Conservation (phyloP, 1,140 invertebrate species). For the Drosophila watanabei region DNA sequence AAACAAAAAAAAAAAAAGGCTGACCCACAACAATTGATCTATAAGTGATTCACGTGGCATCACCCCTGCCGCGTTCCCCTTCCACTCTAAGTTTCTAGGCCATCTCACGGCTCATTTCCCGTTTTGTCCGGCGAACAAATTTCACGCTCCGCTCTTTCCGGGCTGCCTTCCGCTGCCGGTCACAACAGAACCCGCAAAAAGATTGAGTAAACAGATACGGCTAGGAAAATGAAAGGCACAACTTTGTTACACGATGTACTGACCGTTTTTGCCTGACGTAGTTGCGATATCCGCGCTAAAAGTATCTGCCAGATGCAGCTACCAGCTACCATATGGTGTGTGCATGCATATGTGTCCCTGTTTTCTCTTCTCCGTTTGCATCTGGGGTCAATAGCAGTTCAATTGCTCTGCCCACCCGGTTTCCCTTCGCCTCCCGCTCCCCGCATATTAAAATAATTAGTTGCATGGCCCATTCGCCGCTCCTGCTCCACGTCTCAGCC, state of each 20-base stretch:
- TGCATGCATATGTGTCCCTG: conserved; percentile 13
- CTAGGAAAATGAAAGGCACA: conserved; percentile 49
- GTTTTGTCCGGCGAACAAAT: conserved; percentile 59
- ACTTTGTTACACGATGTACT: conserved; percentile 72
- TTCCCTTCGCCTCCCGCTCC: neutral
- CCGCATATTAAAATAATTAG: conserved; percentile 72
- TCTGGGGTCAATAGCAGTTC: conserved; percentile 74
- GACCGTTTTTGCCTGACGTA: conserved; percentile 70
- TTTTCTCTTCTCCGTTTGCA: conserved; percentile 23
- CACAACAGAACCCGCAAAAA: neutral
- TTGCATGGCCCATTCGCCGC: conserved; percentile 57
- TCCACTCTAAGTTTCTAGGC: neutral
- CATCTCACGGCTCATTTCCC: conserved; percentile 70
- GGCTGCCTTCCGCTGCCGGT: conserved; percentile 45
- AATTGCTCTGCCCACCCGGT: conserved; percentile 50
- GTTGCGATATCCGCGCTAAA: conserved; percentile 53
- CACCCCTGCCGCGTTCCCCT: neutral
- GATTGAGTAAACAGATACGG: neutral
- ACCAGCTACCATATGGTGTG: conserved; percentile 45
- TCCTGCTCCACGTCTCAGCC: conserved; percentile 16
- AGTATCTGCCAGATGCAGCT: conserved; percentile 57
- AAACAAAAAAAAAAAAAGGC: neutral
- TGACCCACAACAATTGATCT: conserved; percentile 21
- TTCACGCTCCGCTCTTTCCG: conserved; percentile 60
- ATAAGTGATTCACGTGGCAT: conserved; percentile 21